These are phyloP conservation scores for Drosophila burlai DNA, from an alignment of 1,140 invertebrate species.

Conservation along the genomic window DNA sequence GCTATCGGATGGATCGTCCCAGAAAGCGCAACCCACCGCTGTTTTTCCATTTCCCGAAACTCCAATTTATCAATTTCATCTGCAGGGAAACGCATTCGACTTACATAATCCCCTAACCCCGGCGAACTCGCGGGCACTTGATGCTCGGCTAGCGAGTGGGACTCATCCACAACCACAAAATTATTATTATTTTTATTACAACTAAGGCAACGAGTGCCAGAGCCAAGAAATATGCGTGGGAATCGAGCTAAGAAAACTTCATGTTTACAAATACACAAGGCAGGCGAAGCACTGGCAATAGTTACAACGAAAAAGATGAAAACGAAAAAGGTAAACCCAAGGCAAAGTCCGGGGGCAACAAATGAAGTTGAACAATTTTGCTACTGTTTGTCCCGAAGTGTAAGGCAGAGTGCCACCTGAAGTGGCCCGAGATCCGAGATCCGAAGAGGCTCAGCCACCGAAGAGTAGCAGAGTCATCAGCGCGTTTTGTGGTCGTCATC, in stretches of 20 bases:
- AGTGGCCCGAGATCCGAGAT: constrained; percentile 27
- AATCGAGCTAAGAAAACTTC: constrained; percentile 69
- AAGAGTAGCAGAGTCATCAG: constrained; percentile 65
- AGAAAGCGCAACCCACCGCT: constrained; percentile 25
- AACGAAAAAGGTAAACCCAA: constrained; percentile 49
- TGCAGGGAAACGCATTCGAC: constrained; percentile 28
- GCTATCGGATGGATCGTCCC: constrained; percentile 36
- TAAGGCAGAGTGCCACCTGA: constrained; percentile 58
- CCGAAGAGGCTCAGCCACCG: constrained; percentile 8
- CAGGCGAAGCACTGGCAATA: constrained; percentile 39
- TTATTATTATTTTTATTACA: constrained; percentile 69
- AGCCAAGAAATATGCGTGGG: constrained; percentile 69
- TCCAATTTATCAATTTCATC: constrained; percentile 33
- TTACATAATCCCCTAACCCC: constrained; percentile 53
- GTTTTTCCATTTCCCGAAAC: constrained; percentile 39
- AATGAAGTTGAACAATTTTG: constrained; percentile 75
- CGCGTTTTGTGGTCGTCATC: constrained; percentile 65
- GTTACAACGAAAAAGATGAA: constrained; percentile 25
- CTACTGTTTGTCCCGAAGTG: constrained; percentile 66
- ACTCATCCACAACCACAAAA: constrained; percentile 59
- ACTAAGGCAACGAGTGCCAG: constrained; percentile 22
- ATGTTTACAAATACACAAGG: constrained; percentile 58
- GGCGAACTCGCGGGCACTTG: constrained; percentile 41
- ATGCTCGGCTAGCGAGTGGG: constrained; percentile 23
- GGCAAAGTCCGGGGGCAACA: constrained; percentile 42